A percentile compares a stretch with the other conserved stretches of the same genome.
Conservation (phyloP, 2,797 vertebrate genomes). For the Enteromius argenteus region DNA sequence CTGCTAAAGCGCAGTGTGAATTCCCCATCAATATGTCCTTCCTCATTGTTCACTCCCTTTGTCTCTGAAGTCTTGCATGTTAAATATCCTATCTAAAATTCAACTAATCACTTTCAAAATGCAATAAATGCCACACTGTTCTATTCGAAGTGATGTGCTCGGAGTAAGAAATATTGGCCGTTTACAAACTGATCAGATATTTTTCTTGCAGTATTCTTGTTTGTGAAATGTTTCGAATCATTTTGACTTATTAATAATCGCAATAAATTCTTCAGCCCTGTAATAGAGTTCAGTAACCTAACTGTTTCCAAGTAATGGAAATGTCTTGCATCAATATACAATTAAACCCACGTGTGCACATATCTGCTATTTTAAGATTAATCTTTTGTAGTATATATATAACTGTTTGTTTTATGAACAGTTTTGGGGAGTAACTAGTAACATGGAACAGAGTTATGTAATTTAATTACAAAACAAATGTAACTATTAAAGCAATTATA, state of each 20-base stretch:
- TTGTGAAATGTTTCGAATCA: not conserved
- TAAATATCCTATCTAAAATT: constrained; percentile 30
- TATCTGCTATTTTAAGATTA: not conserved
- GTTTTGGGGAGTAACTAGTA: not conserved
- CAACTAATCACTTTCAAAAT: constrained; percentile 24
- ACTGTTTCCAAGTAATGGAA: not conserved
- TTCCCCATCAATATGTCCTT: constrained; percentile 36
- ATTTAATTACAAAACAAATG: too few species aligned
- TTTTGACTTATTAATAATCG: not conserved
- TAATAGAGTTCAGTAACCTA: too few species aligned
- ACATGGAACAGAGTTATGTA: too few species aligned
- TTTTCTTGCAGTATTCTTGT: not conserved
- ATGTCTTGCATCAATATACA: not conserved
- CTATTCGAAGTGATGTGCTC: not conserved
- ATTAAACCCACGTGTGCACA: not conserved
- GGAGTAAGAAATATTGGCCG: not conserved
- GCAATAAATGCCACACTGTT: not conserved
- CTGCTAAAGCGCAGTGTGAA: constrained; percentile 31
- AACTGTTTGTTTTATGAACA: not conserved
- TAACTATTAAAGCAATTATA: not conserved
- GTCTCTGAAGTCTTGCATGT: constrained; percentile 27
- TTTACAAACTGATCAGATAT: not conserved
- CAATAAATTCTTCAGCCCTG: not conserved
- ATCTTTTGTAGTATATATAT: too few species aligned
- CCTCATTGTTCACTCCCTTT: constrained; percentile 14